Base-by-base conservation (phyloP, 2,113 vertebrate genomes). In the Labrus mixtus region DNA sequence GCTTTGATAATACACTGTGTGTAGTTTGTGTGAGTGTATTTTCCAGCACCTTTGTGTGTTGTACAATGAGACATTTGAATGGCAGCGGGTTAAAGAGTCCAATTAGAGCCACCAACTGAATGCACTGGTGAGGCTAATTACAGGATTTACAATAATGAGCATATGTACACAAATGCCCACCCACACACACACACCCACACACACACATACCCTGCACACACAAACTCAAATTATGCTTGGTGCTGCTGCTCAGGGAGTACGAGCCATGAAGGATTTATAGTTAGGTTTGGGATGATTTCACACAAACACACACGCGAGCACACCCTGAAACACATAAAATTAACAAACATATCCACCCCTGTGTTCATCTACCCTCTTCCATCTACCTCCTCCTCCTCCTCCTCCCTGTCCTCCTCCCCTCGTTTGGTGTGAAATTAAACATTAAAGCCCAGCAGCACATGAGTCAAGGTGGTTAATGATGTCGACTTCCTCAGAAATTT, bases 121-220 rank as follows among this genome's bases (percentile, higher is more conserved):
- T 51, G 46, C 67, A 87, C 62, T 69, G 29, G 29, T 74, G 73
- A 76, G 83, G 81, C 73, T 84, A 89, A 90, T 91, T 91, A 90
- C 70, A 68, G 76, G 72, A 74, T 87, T 91, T 87, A 87, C 68
- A 83, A 80, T 84, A 85, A 91, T 84, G 68, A 90, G 72, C 29
- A 73, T 29, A 67, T 56, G 55, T 60, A 77, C 54, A 72, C 54
- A 81, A 36, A 63, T 19, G 48, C 57, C 37, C 67, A 59, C 45
- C 33, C 43, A 58, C 43, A 43, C 23, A 57, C 8, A 12, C 33
- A 25, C 6, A 39, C 37, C 2, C 37, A 76, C 51, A 73, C 51
- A 80, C 23, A 63, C 46, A 13, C 16, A 48, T 10, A 25, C 6
- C 6, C 37, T 8, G 3, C 5, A 8, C 17, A 60, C 23, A 56